A percentile compares a stretch with the other conserved stretches of the same genome.
Conservation (phyloP, 2,888 invertebrate genomes). For the Pteria penguin region DNA sequence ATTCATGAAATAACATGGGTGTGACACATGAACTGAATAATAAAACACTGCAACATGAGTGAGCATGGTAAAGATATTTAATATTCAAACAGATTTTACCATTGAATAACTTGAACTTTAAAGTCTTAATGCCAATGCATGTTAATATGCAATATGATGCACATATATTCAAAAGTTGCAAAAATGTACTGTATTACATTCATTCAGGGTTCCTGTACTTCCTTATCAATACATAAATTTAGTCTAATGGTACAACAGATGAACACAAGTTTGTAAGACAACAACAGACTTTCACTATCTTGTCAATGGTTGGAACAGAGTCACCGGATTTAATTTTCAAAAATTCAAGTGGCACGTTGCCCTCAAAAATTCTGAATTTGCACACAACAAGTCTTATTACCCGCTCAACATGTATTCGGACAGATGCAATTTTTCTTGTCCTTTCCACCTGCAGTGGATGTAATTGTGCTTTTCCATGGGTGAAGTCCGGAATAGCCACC, state of each 20-base stretch:
- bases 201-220: too few relatives aligned
- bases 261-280: slow-evolving; percentile 6
- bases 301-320: background rate
- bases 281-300: background rate
- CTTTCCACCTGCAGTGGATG: background rate
- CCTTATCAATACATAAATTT: too few relatives aligned
- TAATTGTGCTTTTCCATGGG: background rate
- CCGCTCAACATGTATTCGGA: background rate
- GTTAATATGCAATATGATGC: too few relatives aligned
- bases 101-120: too few relatives aligned
- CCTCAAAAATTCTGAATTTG: background rate
- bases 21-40: too few relatives aligned
- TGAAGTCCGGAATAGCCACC: background rate
- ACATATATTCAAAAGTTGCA: too few relatives aligned
- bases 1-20: too few relatives aligned
- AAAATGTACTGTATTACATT: too few relatives aligned
- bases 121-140: too few relatives aligned
- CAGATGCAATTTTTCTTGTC: slow-evolving; percentile 1
- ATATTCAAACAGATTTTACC: too few relatives aligned
- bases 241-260: slow-evolving; percentile 8
- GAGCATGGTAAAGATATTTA: too few relatives aligned
- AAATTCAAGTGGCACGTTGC: background rate
- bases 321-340: background rate
- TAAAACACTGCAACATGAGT: too few relatives aligned
- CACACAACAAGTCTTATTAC: background rate